Evolutionary conservation across 2,888 invertebrate species (phyloP).

Genomic region (Thymelicus sylvestris): DNA sequence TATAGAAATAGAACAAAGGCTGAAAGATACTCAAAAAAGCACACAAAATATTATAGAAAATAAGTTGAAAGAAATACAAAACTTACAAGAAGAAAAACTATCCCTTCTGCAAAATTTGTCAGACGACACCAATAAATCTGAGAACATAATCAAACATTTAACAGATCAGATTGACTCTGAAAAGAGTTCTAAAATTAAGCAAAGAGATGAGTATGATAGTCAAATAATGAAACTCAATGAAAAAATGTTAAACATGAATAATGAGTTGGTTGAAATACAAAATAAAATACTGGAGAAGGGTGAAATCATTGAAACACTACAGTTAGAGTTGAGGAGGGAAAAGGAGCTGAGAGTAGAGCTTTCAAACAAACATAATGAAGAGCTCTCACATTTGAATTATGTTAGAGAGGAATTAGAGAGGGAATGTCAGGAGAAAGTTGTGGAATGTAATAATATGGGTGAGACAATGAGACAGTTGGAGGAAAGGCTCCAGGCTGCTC

Average conservation of each 20-base stretch:
- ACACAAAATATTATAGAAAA: slow-evolving; percentile 58
- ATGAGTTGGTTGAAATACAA: slow-evolving; percentile 73
- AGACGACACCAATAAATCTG: slow-evolving; percentile 63
- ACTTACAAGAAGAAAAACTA: slow-evolving; percentile 69
- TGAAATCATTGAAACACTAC: slow-evolving; percentile 64
- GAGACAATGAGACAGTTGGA: background rate
- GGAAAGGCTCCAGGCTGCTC: background rate
- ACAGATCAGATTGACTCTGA: slow-evolving; percentile 62
- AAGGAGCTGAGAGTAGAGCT: slow-evolving; percentile 55
- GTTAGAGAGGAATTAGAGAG: slow-evolving; percentile 51
- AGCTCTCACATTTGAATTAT: slow-evolving; percentile 51
- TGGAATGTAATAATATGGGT: background rate
- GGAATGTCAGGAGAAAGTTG: slow-evolving; percentile 44
- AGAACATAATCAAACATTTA: slow-evolving; percentile 58
- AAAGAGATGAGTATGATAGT: slow-evolving; percentile 67
- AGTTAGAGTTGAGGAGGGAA: slow-evolving; percentile 61
- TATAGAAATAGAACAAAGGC: slow-evolving; percentile 68
- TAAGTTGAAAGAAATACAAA: slow-evolving; percentile 68
- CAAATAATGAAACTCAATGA: slow-evolving; percentile 72
- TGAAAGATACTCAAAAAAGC: slow-evolving; percentile 47
- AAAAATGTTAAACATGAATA: slow-evolving; percentile 71
- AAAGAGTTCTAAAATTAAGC: slow-evolving; percentile 58
- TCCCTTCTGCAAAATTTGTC: slow-evolving; percentile 64
- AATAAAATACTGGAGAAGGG: slow-evolving; percentile 67
- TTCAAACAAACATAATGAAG: slow-evolving; percentile 54